A percentile compares a stretch with the other conserved stretches of the same genome.
Conservation (phyloP, 2,113 vertebrate species). For the Anoplopoma fimbria region DNA sequence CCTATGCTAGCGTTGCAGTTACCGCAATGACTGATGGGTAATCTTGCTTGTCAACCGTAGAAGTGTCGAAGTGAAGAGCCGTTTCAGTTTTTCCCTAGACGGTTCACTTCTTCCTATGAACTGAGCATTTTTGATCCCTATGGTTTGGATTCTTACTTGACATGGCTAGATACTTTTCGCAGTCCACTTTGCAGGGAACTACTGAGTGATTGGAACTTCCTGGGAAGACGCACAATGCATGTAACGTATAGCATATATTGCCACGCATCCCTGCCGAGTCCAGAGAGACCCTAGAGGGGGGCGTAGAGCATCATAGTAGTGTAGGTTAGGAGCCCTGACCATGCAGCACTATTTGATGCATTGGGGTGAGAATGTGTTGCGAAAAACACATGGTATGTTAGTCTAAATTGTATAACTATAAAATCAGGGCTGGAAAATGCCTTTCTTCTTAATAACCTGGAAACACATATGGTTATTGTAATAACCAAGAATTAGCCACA, state of each 20-base stretch:
- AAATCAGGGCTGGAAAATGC: neutral
- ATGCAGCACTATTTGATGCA: neutral
- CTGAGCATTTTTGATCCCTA: neutral
- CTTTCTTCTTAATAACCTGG: neutral
- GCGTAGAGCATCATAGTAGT: neutral
- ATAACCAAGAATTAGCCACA: neutral
- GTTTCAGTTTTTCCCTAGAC: neutral
- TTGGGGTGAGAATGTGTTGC: neutral
- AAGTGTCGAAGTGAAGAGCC: no score
- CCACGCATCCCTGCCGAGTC: no score
- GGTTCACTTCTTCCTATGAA: neutral
- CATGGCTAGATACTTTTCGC: neutral
- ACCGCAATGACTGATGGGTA: no score
- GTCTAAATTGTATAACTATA: neutral
- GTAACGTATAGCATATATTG: no score
- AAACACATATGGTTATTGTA: neutral
- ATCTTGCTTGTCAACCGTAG: no score
- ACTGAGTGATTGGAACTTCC: neutral
- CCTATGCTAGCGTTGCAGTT: no score
- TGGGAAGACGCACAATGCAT: neutral
- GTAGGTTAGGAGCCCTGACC: neutral
- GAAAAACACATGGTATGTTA: neutral
- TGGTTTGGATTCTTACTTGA: neutral
- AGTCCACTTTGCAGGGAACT: neutral
- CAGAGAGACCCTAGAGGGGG: neutral